A percentile compares a stretch with the other conserved stretches of the same genome.
These are phyloP conservation scores for Orchesellides sinensis DNA, from an alignment of 2,888 invertebrate genomes.

Conservation along the genomic window DNA sequence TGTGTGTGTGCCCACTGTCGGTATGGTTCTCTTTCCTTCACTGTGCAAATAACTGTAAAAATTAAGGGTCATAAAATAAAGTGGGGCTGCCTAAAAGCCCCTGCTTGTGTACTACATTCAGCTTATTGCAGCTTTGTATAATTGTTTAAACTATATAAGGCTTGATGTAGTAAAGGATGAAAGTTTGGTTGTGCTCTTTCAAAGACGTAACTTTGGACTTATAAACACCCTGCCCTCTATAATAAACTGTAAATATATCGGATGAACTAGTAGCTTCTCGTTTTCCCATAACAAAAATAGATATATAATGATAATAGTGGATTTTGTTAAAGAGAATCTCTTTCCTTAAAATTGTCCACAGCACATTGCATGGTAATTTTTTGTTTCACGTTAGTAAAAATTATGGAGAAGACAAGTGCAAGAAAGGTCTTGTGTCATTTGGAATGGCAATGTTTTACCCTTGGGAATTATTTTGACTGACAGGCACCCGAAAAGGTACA, in stretches of 20 bases:
- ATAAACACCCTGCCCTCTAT: constrained; percentile 26
- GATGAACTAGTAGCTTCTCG: background rate
- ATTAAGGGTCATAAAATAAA: constrained; percentile 65
- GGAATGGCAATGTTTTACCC: background rate
- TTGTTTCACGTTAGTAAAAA: background rate
- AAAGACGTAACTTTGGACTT: background rate
- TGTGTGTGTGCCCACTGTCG: constrained; percentile 33
- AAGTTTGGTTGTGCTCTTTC: background rate
- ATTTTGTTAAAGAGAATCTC: background rate
- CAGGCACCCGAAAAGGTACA: constrained; percentile 26
- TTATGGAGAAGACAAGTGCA: constrained; percentile 1
- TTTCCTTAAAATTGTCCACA: background rate
- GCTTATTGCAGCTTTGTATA: background rate
- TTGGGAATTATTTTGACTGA: constrained; percentile 4
- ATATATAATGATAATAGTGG: background rate
- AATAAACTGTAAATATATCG: constrained; percentile 23
- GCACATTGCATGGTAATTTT: background rate
- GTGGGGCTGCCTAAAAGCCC: constrained; percentile 57
- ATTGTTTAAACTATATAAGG: background rate
- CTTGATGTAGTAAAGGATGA: background rate
- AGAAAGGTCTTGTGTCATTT: constrained; percentile 17
- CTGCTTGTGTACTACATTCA: constrained; percentile 4
- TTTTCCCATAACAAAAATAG: background rate
- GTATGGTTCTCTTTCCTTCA: constrained; percentile 54
- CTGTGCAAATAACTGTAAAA: constrained; percentile 66